Base-by-base conservation (phyloP, 2,113 vertebrate genomes). In the Hiodon tergisus region DNA sequence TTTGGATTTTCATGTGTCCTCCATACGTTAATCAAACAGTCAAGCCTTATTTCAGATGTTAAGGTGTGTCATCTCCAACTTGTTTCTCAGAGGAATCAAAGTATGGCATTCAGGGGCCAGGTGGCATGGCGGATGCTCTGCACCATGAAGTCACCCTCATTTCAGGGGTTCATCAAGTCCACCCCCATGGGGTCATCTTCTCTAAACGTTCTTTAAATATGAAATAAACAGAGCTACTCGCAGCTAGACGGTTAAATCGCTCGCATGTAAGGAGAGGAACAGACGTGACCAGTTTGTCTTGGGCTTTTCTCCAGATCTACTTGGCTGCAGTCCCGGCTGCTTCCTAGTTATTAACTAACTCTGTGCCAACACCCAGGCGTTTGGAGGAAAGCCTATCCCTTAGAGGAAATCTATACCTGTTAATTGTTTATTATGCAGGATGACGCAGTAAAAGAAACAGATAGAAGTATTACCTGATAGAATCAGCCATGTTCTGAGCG, bases 271-370 rank as follows among this genome's bases (percentile, higher is more conserved):
- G 9, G 67, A 50, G 67, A 58, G 71, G 75, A 75, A 16, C 16
- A 52, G 78, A 73, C 72, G 50, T 77, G 77, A 79, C 76, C 63
- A 60, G 50, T 75, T 77, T 75, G 77, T 60, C 55, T 46, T 70
- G 54, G 62, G 76, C 69, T 13, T 60, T 69, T 72, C 69, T 58
- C 74, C 73, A 70, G 68, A 69, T 62, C 60, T 52, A 59, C 79
- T 73, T 80, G 82, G 79, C 81, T 75, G 31, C 60, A 16, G 67
- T 51, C 69, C 69, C 69, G 16, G 50, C 70, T 74, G 65, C 58
- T 74, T 78, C 71, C 63, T 83, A 67, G 75, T 85, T 85, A 85
- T 80, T 83, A 80, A 83, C 71, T 83, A 85, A 80, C 79, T 69
- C 17, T 78, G 68, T 62, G 57, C 73, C 76, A 80, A 81, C 79